Evolutionary conservation across 2,113 vertebrate genomes (phyloP).

Genomic region (Boleophthalmus pectinirostris): DNA sequence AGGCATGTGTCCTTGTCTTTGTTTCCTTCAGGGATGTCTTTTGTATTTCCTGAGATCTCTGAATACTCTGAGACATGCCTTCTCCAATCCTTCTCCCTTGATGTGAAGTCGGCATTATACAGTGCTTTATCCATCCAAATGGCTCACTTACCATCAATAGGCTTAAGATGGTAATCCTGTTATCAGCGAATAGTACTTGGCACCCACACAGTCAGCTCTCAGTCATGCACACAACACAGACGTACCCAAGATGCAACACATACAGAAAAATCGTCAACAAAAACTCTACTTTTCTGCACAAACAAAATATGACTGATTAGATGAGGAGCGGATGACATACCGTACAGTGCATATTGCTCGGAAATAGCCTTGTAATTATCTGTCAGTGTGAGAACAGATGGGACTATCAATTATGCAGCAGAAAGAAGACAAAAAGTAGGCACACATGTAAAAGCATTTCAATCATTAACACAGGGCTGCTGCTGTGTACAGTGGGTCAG

Average conservation of each 20-base stretch:
- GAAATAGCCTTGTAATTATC: conserved; percentile 58
- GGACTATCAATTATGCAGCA: conserved; percentile 13
- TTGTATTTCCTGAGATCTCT: conserved; percentile 43
- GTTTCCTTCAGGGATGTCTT: conserved; percentile 42
- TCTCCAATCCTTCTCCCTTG: conserved; percentile 57
- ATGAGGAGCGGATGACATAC: conserved; percentile 36
- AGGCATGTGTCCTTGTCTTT: conserved; percentile 3
- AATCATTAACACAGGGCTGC: conserved; percentile 31
- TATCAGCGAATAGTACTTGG: conserved; percentile 71
- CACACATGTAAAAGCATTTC: conserved; percentile 30
- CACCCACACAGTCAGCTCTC: conserved; percentile 30
- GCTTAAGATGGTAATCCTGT: conserved; percentile 76
- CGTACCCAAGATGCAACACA: conserved; percentile 18
- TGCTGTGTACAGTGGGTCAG: conserved; percentile 14
- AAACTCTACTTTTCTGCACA: conserved; percentile 12
- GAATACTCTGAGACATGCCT: conserved; percentile 43
- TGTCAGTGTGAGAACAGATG: conserved; percentile 33
- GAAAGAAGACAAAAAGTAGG: conserved; percentile 23
- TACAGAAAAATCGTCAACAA: conserved; percentile 19
- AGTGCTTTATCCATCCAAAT: conserved; percentile 71
- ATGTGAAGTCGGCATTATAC: conserved; percentile 60
- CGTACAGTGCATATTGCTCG: conserved; percentile 29
- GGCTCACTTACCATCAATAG: conserved; percentile 70
- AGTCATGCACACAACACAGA: conserved; percentile 30
- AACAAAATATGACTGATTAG: conserved; percentile 34